Evolutionary conservation across 2,797 vertebrate genomes (phyloP), one percentile per base, ranked within the genome.

Genomic region (Margarornis squamiger): DNA sequence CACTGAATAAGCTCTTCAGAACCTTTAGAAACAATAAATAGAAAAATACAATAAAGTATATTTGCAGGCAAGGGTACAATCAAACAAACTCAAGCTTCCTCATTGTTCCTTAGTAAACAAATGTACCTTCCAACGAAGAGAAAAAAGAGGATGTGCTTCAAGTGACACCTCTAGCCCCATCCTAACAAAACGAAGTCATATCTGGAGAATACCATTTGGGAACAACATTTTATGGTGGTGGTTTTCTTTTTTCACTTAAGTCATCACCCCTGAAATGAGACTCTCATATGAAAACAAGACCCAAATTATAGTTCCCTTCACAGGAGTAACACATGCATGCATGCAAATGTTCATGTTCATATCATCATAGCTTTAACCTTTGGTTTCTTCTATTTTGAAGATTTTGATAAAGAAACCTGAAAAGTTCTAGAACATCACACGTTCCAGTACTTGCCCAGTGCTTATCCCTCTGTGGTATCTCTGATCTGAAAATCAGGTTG

Each of bases 271-370:
- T 72, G 62, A 49, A 88, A 57, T 45, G 16, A 77, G 39, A 41
- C 9, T 26, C 13, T 2, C 1, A 12, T 4, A 9, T 66, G 29
- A 59, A 63, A 76, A 48, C 8, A 76, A 51, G 36, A 26, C 29
- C 4, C 14, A 88, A 48, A 54, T 32, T 48, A 38, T 26, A 61
- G 17, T 43, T 43, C 23, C 10, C n/a, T 78, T 32, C 36, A 13
- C 24, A 26, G 59, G 48, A 62, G 15, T 12, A 39, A 30, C 6
- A 11, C 1, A 0, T 14, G 10, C 1, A 0, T 34, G n/a, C 6
- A 13, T 59, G 19, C 6, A 30, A 46, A 14, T 7, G 9, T 21
- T 68, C 20, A 17, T 2, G 0, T 3, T 62, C 46, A 65, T 59
- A 5, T 41, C 46, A 7, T 16, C 23, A 26, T 10, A 49, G 14